Conservation (phyloP, 2,797 vertebrate genomes). For the Crax fasciolata region DNA sequence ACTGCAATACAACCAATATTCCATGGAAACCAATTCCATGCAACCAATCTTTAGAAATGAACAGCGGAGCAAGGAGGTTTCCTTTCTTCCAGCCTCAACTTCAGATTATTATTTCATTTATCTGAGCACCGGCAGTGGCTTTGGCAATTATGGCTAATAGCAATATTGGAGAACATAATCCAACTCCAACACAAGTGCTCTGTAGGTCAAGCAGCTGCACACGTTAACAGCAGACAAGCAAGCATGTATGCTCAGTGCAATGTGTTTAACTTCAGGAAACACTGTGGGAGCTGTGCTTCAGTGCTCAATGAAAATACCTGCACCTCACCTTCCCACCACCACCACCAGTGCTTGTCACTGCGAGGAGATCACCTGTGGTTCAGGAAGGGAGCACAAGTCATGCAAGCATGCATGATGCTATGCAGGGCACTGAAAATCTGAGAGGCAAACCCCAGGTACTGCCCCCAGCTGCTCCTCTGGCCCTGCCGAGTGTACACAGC, state of each 20-base stretch:
- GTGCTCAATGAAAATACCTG: neutral
- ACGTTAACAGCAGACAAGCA: accelerated
- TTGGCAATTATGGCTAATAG: neutral
- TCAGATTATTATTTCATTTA: neutral
- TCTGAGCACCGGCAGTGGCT: neutral
- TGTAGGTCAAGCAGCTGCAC: neutral
- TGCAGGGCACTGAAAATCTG: accelerated
- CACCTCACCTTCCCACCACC: neutral
- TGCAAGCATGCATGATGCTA: accelerated
- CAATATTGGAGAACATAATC: neutral
- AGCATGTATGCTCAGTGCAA: accelerated
- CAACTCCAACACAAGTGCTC: neutral
- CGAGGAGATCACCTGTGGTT: neutral
- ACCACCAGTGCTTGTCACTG: neutral
- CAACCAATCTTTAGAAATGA: neutral
- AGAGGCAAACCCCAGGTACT: neutral
- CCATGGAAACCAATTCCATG: accelerated
- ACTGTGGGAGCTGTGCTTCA: neutral
- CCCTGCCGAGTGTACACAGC: accelerated
- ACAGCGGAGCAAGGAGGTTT: neutral
- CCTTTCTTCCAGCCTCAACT: neutral
- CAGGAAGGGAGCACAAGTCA: neutral
- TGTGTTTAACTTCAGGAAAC: neutral
- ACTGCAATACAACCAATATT: neutral
- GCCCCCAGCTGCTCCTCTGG: accelerated